Percentiles rank a stretch among this genome's conserved stretches.
Conservation (phyloP, 2,888 invertebrate genomes). For the Volucella inanis region DNA sequence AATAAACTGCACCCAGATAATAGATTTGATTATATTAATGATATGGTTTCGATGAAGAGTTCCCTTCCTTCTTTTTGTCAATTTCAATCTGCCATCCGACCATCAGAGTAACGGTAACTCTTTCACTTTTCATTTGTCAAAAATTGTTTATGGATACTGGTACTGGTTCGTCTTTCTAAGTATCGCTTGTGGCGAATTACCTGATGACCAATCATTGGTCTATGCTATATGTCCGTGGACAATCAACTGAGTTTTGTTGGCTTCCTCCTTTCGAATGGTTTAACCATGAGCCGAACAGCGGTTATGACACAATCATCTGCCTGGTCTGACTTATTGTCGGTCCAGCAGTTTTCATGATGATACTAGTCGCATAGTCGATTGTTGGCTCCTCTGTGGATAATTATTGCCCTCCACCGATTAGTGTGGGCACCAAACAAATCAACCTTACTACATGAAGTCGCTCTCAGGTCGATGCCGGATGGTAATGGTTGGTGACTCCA, state of each 20-base stretch:
- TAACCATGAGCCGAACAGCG: constrained; percentile 21
- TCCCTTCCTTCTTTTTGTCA: constrained; percentile 65
- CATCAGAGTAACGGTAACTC: constrained; percentile 48
- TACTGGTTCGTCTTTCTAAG: constrained; percentile 61
- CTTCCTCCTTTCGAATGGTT: constrained; percentile 71
- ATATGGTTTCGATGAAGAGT: constrained; percentile 52
- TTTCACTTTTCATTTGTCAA: constrained; percentile 57
- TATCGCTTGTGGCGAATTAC: constrained; percentile 58
- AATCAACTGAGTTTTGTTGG: constrained; percentile 48
- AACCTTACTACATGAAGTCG: constrained; percentile 18
- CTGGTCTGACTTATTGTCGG: constrained; percentile 34
- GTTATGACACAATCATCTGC: constrained; percentile 71
- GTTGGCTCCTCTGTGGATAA: constrained; percentile 28
- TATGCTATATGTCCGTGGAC: constrained; percentile 42
- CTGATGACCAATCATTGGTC: constrained; percentile 66
- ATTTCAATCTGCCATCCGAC: constrained; percentile 27
- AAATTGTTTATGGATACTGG: constrained; percentile 67
- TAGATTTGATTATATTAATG: constrained; percentile 68
- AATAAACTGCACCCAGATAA: constrained; percentile 64
- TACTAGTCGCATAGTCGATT: constrained; percentile 28
- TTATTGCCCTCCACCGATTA: constrained; percentile 66
- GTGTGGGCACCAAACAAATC: constrained; percentile 49
- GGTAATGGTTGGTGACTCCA: constrained; percentile 19
- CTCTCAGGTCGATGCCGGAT: neutral
- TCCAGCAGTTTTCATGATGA: constrained; percentile 27